phyloP scores from a whole-genome alignment of 2,888 invertebrate genomes.

The Lacanobia wlatinum region DNA sequence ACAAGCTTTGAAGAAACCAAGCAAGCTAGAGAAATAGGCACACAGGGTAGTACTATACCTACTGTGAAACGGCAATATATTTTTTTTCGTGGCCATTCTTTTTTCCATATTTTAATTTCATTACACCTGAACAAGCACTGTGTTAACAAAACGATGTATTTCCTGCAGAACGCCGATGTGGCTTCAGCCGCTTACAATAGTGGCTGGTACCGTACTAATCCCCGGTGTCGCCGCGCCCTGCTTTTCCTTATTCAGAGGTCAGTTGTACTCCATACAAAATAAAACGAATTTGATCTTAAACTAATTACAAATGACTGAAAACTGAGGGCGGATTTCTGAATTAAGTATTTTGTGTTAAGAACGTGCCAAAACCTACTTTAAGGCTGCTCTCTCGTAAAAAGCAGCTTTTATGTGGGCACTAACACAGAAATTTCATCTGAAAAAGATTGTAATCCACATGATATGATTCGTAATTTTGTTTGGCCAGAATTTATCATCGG shows the following conservation, averaged over 20 bases:
- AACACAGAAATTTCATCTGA: too few species aligned
- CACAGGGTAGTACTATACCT: too few species aligned
- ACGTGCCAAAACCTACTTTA: too few species aligned
- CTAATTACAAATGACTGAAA: not conserved
- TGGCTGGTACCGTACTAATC: slow-evolving; percentile 83
- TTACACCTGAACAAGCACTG: not conserved
- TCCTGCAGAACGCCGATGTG: slow-evolving; percentile 82
- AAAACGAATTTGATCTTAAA: not conserved
- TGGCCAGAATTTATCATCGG: too few species aligned
- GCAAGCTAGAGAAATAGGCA: too few species aligned
- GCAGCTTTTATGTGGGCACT: too few species aligned
- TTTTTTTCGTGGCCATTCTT: not conserved
- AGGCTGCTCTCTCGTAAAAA: too few species aligned
- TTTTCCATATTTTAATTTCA: not conserved
- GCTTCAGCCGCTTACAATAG: slow-evolving; percentile 83
- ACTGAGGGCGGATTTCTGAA: not conserved
- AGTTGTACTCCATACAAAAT: slow-evolving; percentile 35
- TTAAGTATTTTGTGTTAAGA: not conserved
- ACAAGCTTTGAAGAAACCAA: not conserved
- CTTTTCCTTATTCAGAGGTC: slow-evolving; percentile 84
- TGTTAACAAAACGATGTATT: slow-evolving; percentile 32
- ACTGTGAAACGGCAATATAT: too few species aligned
- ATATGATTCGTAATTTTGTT: too few species aligned
- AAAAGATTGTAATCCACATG: too few species aligned
- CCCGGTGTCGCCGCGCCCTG: slow-evolving; percentile 81